Evolutionary conservation across 2,888 invertebrate genomes (phyloP), one percentile per base, ranked within the genome.

Genomic region (Rhingia rostrata): DNA sequence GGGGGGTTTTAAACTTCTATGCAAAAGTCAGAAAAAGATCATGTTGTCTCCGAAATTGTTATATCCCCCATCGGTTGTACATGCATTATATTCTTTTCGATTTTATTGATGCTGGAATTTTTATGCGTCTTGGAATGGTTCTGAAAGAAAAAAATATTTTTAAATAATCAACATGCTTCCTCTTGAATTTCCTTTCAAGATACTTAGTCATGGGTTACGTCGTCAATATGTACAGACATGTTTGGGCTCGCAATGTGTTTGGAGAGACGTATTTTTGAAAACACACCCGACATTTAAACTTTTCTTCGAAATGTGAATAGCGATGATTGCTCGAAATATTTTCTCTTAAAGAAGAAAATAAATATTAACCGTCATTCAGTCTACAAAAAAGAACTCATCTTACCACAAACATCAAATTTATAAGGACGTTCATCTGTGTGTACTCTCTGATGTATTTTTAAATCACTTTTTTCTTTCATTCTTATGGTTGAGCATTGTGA

Each of bases 341-440:
- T 89, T 89, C 2, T 86, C 88, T 88, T 43, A 22, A 54, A 41
- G 43, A 73, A 64, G 33, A 14, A 37, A 30, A 54, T 22, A 9
- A 58, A 54, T 32, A 3, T 37, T 9, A 51, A 7, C 35, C 45
- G 6, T 12, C 12, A 58, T 32, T 5, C 14, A 58, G 7, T n/a
- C 5, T 37, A 10, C 9, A 35, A n/a, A 37, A 12, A 54, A 6
- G 2, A 61, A 49, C 49, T 0, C 4, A 64, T 9, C 0, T 79
- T 86, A 88, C 88, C 87, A 63, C 89, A 89, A 67, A 89, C 74
- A 73, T 89, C 88, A 69, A 89, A 89, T 22, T 87, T 86, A 60
- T 89, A 89, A 3, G 86, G 88, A 0, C 89, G 86, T 41, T 88
- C 87, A 67, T 88, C 88, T 0, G 87, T 88, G 60, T 89, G 89